Conservation (phyloP, 92 coral and sea anemone species). For the Porites cylindrica region DNA sequence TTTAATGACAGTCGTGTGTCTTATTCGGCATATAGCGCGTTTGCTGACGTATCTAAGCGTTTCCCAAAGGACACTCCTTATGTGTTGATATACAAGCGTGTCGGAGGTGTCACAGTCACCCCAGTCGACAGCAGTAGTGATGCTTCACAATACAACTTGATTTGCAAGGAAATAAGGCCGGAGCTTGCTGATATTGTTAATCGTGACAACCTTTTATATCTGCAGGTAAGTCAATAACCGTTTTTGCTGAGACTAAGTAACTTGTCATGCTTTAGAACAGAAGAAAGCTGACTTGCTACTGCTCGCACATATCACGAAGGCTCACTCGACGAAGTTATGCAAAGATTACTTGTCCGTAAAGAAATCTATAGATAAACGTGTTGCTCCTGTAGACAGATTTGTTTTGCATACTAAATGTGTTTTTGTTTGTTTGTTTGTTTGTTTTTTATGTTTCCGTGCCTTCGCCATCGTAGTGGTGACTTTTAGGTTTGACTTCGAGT, state of each 20-base stretch:
- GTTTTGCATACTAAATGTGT: too few species aligned
- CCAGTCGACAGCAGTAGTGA: conserved; percentile 28
- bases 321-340: too few species aligned
- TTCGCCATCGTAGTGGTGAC: too few species aligned
- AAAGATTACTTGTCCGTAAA: too few species aligned
- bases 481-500: too few species aligned
- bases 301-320: too few species aligned
- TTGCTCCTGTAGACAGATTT: too few species aligned
- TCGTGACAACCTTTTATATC: conserved; percentile 75
- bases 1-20: conserved; percentile 92
- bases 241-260: not conserved
- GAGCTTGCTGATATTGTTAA: conserved; percentile 76
- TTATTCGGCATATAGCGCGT: conserved; percentile 71
- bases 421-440: too few species aligned
- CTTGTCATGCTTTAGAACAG: not conserved
- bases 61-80: conserved; percentile 93
- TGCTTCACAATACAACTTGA: not conserved
- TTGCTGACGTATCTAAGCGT: conserved; percentile 80
- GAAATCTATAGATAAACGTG: too few species aligned
- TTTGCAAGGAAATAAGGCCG: conserved; percentile 12
- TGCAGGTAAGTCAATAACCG: conserved; percentile 63
- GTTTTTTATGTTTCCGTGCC: too few species aligned
- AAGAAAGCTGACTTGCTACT: too few species aligned
- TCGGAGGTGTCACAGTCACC: conserved; percentile 37
- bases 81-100: conserved; percentile 80